Base-by-base conservation (phyloP, 2,888 invertebrate species). In the Phoronis australis region DNA sequence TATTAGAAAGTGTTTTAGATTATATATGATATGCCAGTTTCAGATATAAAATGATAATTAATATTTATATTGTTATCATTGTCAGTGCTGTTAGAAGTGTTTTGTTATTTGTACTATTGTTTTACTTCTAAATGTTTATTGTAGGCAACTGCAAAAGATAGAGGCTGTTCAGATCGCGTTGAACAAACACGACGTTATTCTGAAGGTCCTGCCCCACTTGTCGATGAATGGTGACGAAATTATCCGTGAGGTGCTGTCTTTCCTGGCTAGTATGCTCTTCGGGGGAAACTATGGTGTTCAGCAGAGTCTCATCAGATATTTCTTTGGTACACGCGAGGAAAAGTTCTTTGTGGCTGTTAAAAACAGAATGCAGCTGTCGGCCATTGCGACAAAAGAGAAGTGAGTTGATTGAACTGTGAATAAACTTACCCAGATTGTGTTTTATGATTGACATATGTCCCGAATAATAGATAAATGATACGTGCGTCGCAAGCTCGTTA, bases 281-380 rank as follows among this genome's bases (percentile, higher is more conserved):
- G 68, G 67, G 23, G 74, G 73, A 12, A 75, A 75, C 52, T 60
- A 60, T 21, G 54, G 60, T 38, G 73, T 72, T 1, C 74, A 74
- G 67, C 47, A 52, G 5, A 68, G 66, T 48, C 51, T 69, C 55
- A 55, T 60, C 23, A 47, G 37, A 9, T 71, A 62, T 52, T 75
- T 75, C 57, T 64, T 68, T 26, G 69, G 70, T 5, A 75, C 74
- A 6, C 59, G 73, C 52, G 75, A 75, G 46, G 75, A 75, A 51
- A 69, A 67, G n/a, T 75, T 75, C 58, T 75, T 75, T 61, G 69
- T 75, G 53, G 68, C 70, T 15, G 64, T 75, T 41, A 71, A 71
- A 48, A 61, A 54, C 42, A 54, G 71, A 45, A 69, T 75, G 59
- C 60, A 65, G 40, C 58, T 74, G 48, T 73, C 74, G 12, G 64